phyloP scores from a whole-genome alignment of 1,140 invertebrate species.

The Drosophila bipectinata region DNA sequence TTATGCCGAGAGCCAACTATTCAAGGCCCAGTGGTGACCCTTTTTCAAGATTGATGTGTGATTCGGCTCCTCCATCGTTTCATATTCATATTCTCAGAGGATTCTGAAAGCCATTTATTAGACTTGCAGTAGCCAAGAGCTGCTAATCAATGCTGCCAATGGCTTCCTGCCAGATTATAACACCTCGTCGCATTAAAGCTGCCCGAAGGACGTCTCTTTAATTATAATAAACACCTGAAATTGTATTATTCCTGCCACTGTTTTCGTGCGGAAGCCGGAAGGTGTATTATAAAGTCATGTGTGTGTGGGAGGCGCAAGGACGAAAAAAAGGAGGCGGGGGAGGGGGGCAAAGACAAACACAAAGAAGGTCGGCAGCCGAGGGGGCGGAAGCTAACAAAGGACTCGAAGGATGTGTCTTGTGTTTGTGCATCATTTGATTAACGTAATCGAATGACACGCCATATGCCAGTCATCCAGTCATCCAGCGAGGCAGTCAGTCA shows the following conservation, averaged over 20 bases:
- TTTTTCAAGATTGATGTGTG: not conserved
- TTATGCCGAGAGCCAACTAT: constrained; percentile 38
- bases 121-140: no score
- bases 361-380: constrained; percentile 1
- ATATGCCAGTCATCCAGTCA: constrained; percentile 53
- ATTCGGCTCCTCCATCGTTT: no score
- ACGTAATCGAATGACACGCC: constrained; percentile 76
- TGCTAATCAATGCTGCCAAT: not conserved
- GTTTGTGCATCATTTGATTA: constrained; percentile 81
- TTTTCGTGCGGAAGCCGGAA: constrained; percentile 10
- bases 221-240: constrained; percentile 2
- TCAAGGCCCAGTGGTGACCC: constrained; percentile 16
- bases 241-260: constrained; percentile 14
- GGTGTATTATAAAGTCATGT: constrained; percentile 42
- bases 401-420: constrained; percentile 24
- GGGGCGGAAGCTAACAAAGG: not conserved
- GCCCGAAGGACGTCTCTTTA: not conserved
- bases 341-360: constrained; percentile 11
- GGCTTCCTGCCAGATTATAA: no score
- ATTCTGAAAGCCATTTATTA: no score
- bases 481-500: no score
- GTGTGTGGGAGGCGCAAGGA: constrained; percentile 22
- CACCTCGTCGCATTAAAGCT: not conserved
- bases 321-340: not conserved
- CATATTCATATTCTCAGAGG: no score